Conservation (phyloP, 2,113 vertebrate species). For the Scopus umbretta region DNA sequence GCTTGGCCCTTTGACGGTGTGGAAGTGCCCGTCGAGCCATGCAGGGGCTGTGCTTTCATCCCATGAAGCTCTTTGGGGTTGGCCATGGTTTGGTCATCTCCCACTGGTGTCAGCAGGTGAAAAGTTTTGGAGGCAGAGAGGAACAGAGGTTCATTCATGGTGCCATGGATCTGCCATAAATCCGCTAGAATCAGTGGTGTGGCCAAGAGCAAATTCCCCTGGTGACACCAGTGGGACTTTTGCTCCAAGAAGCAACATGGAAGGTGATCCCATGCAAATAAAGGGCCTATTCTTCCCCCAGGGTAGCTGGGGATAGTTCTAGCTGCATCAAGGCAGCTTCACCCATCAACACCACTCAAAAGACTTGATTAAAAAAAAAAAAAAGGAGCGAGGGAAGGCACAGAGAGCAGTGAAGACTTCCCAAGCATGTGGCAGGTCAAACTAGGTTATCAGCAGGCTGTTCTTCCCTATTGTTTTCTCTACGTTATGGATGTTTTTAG, state of each 20-base stretch:
- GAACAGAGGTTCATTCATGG: background rate
- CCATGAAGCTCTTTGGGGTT: background rate
- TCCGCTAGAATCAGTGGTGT: background rate
- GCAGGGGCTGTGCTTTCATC: background rate
- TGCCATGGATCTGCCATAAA: background rate
- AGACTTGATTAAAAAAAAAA: background rate
- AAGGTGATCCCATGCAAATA: background rate
- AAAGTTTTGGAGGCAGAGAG: background rate
- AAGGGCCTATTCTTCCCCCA: background rate
- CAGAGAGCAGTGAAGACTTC: background rate
- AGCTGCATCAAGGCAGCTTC: background rate
- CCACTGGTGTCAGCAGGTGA: background rate
- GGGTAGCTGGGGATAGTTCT: background rate
- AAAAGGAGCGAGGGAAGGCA: background rate
- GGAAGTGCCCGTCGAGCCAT: background rate
- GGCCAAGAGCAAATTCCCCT: background rate
- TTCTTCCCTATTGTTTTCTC: conserved; percentile 12
- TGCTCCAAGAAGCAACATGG: background rate
- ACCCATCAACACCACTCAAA: background rate
- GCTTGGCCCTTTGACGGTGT: background rate
- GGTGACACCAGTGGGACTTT: background rate
- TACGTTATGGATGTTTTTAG: background rate
- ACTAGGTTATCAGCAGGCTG: background rate
- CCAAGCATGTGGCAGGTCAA: background rate
- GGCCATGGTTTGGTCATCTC: background rate